Base-by-base conservation (phyloP, 1,140 invertebrate genomes). In the Oedothorax gibbosus region DNA sequence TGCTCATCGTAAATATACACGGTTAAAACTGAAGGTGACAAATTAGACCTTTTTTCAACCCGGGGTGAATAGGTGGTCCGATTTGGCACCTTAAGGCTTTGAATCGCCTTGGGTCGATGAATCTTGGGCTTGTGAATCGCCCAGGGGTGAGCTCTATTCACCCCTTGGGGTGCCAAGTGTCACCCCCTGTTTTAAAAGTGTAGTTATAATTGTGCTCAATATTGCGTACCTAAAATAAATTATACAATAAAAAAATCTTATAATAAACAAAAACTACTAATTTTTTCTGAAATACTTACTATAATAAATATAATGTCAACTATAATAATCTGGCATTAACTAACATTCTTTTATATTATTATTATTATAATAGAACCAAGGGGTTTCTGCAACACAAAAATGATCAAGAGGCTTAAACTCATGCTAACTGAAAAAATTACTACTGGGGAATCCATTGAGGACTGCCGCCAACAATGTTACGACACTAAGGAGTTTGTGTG, bases 381-480 rank as follows among this genome's bases (percentile, higher is more conserved):
- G 71, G 83, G 76, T 1, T 87, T 87, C 56, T 87, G 87, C 50
- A 87, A 86, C 56, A 84, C 82, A 35, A 82, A 85, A 18, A 21
- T 75, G 2, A 18, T 83, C 7, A 81, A 78, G 62, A 81, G 75
- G 12, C 18, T 68, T 5, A 73, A 35, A n/a, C 66, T 65, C 15
- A n/a, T 84, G n/a, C 14, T 85, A 12, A 62, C 56, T 0, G 76
- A 84, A 20, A 83, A 78, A 14, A 69, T 66, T 11, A 71, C 64
- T 10, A 15, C 20, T 5, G 77, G 62, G 1, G 66, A 68, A 18
- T 65, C 76, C 14, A 62, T 84, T 6, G 68, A 76, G 21, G 78
- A 82, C 12, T 87, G 87, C 54, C 65, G 80, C 15, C 71, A 85
- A 21, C 64, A 82, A 49, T 87, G 87, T 18, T 69, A 86, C 8